Evolutionary conservation across 64 coral and sea anemone genomes (phyloP).

Genomic region (Porites australiensis): DNA sequence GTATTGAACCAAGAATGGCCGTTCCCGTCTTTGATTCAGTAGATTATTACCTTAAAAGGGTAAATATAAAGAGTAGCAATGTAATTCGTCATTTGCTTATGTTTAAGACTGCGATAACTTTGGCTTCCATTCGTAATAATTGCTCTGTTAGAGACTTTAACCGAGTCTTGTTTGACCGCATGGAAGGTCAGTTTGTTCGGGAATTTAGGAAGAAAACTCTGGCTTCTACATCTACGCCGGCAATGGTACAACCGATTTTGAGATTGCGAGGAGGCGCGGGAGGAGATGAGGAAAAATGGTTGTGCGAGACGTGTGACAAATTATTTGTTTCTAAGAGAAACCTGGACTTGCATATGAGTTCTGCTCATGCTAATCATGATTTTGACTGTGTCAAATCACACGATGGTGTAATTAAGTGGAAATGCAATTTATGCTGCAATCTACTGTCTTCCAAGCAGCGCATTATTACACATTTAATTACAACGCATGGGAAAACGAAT

Average conservation of each 20-base stretch:
- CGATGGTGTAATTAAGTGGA: slow-evolving; percentile 16
- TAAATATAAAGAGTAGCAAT: background rate
- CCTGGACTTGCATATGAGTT: slow-evolving; percentile 8
- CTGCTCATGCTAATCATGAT: slow-evolving; percentile 10
- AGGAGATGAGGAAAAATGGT: slow-evolving; percentile 24
- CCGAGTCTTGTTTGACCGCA: background rate
- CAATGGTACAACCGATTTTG: background rate
- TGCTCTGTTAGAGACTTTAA: background rate
- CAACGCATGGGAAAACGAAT: slow-evolving; percentile 37
- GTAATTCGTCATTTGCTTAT: background rate
- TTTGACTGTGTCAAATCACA: background rate
- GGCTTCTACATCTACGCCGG: no score
- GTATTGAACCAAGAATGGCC: background rate
- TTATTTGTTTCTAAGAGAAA: background rate
- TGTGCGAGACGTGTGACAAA: slow-evolving; percentile 34
- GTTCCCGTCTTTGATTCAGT: background rate
- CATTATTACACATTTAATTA: slow-evolving; percentile 31
- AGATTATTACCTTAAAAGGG: background rate
- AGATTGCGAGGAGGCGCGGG: slow-evolving; percentile 24
- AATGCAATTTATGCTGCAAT: slow-evolving; percentile 12
- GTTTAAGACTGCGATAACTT: background rate
- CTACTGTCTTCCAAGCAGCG: slow-evolving; percentile 35
- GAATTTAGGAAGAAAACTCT: background rate
- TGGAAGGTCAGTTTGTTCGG: background rate
- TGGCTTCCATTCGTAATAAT: background rate